These are phyloP conservation scores for Pelodiscus sinensis DNA, from an alignment of 2,113 vertebrate species.

Conservation along the genomic window DNA sequence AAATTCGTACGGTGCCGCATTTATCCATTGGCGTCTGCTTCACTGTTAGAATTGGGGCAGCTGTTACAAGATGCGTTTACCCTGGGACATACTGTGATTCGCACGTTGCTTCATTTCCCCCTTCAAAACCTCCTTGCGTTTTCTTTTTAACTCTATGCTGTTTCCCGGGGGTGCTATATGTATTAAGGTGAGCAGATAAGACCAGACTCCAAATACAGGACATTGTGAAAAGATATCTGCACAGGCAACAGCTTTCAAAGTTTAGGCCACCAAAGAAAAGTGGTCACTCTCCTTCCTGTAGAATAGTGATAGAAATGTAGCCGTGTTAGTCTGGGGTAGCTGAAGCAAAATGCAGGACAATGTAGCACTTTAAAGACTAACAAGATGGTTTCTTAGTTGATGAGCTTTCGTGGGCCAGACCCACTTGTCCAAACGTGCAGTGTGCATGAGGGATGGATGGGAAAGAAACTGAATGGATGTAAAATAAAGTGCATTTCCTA, in stretches of 20 bases:
- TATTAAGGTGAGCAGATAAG: neutral
- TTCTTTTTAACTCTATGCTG: neutral
- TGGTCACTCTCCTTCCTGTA: neutral
- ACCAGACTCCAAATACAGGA: neutral
- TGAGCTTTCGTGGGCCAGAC: too few relatives aligned
- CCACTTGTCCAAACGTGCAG: fast-evolving
- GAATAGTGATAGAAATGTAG: too few relatives aligned
- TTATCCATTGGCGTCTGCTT: neutral
- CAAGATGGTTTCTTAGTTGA: too few relatives aligned
- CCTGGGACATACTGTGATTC: neutral
- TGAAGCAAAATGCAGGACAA: too few relatives aligned
- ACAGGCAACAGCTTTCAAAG: neutral
- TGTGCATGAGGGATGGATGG: neutral
- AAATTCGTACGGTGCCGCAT: neutral
- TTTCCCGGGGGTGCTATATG: neutral
- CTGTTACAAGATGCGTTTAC: neutral
- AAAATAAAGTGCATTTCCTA: neutral
- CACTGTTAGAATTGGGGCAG: neutral
- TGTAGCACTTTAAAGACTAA: too few relatives aligned
- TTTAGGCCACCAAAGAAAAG: neutral
- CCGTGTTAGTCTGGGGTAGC: too few relatives aligned
- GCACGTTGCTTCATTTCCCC: neutral
- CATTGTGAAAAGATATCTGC: neutral
- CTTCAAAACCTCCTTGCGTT: neutral
- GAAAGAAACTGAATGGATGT: neutral